These are phyloP conservation scores for Conomelus anceps DNA, from an alignment of 2,888 invertebrate species.

Conservation along the genomic window DNA sequence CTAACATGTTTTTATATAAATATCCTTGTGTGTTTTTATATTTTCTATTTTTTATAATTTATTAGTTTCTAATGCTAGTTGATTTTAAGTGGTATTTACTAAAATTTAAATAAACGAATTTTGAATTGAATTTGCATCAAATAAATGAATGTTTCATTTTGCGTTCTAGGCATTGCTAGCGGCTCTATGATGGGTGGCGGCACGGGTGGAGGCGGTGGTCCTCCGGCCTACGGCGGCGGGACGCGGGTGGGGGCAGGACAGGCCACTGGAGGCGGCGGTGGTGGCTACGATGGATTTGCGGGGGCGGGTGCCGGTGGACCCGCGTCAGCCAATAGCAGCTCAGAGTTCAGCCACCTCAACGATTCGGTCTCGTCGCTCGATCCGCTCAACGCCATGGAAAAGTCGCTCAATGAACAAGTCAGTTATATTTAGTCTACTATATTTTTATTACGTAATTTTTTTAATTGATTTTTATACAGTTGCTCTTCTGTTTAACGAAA, in stretches of 20 bases:
- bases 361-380: conserved; percentile 85
- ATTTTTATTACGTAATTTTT: no score
- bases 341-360: conserved; percentile 53
- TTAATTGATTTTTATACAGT: conserved; percentile 24
- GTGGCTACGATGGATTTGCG: conserved; percentile 49
- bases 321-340: conserved; percentile 41
- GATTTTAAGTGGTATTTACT: no score
- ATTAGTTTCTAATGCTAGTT: no score
- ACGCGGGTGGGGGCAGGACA: conserved; percentile 46
- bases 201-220: conserved; percentile 35
- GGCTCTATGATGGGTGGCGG: conserved; percentile 73
- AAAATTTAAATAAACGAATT: conserved; percentile 1
- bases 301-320: conserved; percentile 42
- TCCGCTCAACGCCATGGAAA: conserved; percentile 88
- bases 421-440: conserved; percentile 27
- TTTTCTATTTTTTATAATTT: no score
- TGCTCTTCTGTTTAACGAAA: conserved; percentile 4
- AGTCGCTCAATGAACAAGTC: conserved; percentile 84
- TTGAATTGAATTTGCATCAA: not conserved
- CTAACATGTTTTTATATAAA: no score
- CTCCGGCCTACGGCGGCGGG: conserved; percentile 43
- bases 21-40: no score
- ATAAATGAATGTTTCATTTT: not conserved
- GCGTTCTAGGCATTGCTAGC: conserved; percentile 63
- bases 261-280: conserved; percentile 35